Conservation (phyloP, 2,888 invertebrate genomes). For the Chrysolina haemoptera region DNA sequence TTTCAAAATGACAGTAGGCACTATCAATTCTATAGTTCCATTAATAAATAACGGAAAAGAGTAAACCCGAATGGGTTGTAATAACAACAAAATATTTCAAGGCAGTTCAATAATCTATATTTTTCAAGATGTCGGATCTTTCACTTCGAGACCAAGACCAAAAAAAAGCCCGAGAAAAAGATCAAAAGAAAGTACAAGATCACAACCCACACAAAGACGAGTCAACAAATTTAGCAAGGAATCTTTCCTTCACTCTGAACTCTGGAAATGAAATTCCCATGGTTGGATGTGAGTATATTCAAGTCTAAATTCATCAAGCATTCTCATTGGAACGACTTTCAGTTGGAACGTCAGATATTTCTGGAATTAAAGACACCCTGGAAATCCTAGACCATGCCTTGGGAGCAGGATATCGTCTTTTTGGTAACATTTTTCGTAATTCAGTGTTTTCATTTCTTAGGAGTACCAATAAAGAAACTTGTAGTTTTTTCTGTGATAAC, state of each 20-base stretch:
- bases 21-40: no score
- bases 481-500: no score
- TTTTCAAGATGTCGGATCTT: no score
- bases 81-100: no score
- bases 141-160: not conserved
- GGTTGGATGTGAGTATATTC: constrained; percentile 70
- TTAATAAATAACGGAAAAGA: no score
- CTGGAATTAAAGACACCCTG: constrained; percentile 70
- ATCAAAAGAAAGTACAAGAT: no score
- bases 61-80: no score
- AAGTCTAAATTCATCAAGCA: not conserved
- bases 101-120: no score
- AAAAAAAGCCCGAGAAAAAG: no score
- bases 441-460: not conserved
- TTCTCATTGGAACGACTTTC: constrained; percentile 45
- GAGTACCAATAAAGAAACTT: no score
- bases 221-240: constrained; percentile 36
- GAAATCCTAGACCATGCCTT: constrained; percentile 77
- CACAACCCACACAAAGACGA: no score
- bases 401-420: constrained; percentile 76
- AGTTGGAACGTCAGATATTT: constrained; percentile 80
- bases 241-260: constrained; percentile 61
- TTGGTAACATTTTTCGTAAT: constrained; percentile 33
- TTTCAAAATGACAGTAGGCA: no score
- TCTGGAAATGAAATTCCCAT: constrained; percentile 72